phyloP scores from a whole-genome alignment of 2,888 invertebrate genomes.

The Charanyca ferruginea region DNA sequence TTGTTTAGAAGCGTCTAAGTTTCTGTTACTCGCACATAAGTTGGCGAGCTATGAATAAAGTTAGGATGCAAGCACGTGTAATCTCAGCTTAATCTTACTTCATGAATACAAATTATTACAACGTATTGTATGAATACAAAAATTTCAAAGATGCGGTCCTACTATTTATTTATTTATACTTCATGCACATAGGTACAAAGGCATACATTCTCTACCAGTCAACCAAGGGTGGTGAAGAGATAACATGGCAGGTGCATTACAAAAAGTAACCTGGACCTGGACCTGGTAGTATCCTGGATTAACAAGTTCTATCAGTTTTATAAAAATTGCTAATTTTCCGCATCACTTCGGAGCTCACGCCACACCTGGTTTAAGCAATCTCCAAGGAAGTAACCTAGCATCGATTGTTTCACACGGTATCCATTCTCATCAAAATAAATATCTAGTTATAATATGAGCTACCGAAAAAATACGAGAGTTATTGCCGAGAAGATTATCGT shows the following conservation, averaged over 20 bases:
- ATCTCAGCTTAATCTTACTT: slow-evolving; percentile 35
- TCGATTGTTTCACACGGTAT: slow-evolving; percentile 52
- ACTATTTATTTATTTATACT: neutral
- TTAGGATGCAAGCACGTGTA: slow-evolving; percentile 43
- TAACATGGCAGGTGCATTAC: no score
- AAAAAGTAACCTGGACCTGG: no score
- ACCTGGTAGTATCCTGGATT: neutral
- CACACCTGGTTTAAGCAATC: neutral
- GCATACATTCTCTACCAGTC: no score
- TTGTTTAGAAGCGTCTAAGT: slow-evolving; percentile 43
- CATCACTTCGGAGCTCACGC: neutral
- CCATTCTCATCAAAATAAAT: slow-evolving; percentile 51
- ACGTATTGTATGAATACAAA: neutral
- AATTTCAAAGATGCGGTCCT: neutral
- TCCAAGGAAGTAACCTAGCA: slow-evolving; percentile 7
- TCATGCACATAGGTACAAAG: no score
- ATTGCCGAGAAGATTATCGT: slow-evolving; percentile 55
- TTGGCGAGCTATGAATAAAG: slow-evolving; percentile 34
- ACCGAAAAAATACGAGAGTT: slow-evolving; percentile 53
- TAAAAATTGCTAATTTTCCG: neutral
- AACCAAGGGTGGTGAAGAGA: no score
- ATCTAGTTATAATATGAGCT: slow-evolving; percentile 50
- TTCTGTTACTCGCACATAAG: slow-evolving; percentile 38
- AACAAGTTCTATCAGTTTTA: neutral
- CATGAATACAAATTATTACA: slow-evolving; percentile 16